These are phyloP conservation scores for Cyclopterus lumpus DNA, from an alignment of 2,797 vertebrate species.

Conservation along the genomic window DNA sequence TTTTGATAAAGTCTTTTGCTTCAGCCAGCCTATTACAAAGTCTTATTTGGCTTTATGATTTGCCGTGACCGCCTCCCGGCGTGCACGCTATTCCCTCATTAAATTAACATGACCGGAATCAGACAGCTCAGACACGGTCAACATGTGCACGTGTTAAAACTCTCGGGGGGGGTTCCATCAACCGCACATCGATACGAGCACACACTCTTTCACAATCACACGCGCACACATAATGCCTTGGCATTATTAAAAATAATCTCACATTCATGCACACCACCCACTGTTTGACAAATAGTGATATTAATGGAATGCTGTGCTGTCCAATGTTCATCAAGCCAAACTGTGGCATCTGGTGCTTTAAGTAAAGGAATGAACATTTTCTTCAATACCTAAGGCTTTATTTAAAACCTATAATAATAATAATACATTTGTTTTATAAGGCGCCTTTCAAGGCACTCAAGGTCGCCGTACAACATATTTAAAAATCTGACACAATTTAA, in stretches of 20 bases:
- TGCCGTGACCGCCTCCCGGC: slow-evolving; percentile 57
- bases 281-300: slow-evolving; percentile 43
- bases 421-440: no score
- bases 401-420: no score
- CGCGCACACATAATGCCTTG: no score
- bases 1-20: slow-evolving; percentile 66
- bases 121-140: slow-evolving; percentile 58
- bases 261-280: slow-evolving; percentile 39
- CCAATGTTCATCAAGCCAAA: slow-evolving; percentile 41
- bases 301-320: slow-evolving; percentile 46
- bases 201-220: not conserved
- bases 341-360: slow-evolving; percentile 17
- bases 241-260: no score
- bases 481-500: no score
- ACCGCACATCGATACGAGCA: slow-evolving; percentile 8
- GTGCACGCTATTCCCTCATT: slow-evolving; percentile 59
- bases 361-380: slow-evolving; percentile 16
- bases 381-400: slow-evolving; percentile 2
- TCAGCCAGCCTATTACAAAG: slow-evolving; percentile 57
- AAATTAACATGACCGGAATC: slow-evolving; percentile 67
- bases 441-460: no score
- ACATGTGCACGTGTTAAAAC: slow-evolving; percentile 42
- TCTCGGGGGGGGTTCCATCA: slow-evolving; percentile 48
- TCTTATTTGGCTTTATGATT: slow-evolving; percentile 69
- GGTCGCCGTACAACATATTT: no score